A percentile compares a stretch with the other conserved stretches of the same genome.
phyloP scores from a whole-genome alignment of 2,888 invertebrate genomes.

The Lumbricus terrestris region DNA sequence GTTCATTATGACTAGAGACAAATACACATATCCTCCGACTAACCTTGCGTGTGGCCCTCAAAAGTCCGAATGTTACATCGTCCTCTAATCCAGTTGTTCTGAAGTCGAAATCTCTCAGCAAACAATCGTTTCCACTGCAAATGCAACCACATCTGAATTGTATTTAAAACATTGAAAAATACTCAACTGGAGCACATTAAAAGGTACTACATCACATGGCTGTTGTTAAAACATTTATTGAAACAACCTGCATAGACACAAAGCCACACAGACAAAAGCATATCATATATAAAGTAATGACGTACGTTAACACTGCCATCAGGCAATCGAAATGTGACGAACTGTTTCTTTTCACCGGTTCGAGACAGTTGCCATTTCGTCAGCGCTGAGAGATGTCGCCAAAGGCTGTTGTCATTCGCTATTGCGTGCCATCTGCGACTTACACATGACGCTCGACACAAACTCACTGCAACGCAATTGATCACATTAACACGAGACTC shows the following conservation, averaged over 20 bases:
- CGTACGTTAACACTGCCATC: constrained; percentile 53
- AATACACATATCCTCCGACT: neutral
- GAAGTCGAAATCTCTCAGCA: constrained; percentile 60
- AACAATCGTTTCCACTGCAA: constrained; percentile 62
- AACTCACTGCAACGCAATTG: constrained; percentile 53
- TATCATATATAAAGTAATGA: too few relatives aligned
- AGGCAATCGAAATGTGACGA: constrained; percentile 53
- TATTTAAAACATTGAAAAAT: neutral
- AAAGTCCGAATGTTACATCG: constrained; percentile 63
- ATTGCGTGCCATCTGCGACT: constrained; percentile 57
- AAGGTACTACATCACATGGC: neutral
- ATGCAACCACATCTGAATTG: neutral
- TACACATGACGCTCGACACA: constrained; percentile 55
- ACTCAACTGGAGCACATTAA: neutral
- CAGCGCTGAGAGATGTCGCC: constrained; percentile 59
- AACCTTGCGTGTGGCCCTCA: constrained; percentile 63
- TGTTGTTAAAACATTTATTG: neutral
- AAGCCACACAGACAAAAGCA: too few relatives aligned
- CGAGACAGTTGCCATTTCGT: constrained; percentile 59
- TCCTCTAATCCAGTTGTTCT: constrained; percentile 62
- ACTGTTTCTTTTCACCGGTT: constrained; percentile 58
- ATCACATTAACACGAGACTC: neutral
- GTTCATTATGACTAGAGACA: neutral
- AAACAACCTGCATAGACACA: too few relatives aligned
- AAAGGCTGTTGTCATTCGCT: constrained; percentile 56